phyloP scores from a whole-genome alignment of 2,888 invertebrate species.

The Tipula unca region DNA sequence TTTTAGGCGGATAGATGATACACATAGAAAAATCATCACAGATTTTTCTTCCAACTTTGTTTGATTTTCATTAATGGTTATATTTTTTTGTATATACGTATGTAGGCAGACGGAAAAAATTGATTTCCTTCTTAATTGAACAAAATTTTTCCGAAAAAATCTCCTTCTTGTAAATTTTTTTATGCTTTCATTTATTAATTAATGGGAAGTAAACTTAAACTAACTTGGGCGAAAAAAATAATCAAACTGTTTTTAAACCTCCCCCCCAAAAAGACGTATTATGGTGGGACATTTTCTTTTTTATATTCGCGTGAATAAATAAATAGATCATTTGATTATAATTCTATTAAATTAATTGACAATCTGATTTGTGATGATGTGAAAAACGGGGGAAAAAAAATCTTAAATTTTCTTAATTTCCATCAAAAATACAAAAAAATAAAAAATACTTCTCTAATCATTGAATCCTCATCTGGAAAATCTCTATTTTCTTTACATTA shows the following conservation, averaged over 20 bases:
- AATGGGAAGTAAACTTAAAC: neutral
- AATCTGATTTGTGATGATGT: neutral
- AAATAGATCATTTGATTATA: neutral
- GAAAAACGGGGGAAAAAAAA: neutral
- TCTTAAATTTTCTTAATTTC: neutral
- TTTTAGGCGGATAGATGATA: neutral
- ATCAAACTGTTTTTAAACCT: neutral
- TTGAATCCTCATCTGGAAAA: neutral
- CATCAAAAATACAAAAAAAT: neutral
- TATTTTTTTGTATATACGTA: neutral
- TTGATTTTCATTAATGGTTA: neutral
- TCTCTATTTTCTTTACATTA: neutral
- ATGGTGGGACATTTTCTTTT: neutral
- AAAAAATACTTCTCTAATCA: neutral
- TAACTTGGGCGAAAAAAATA: neutral
- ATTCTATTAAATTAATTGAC: slow-evolving; percentile 2
- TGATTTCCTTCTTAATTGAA: neutral
- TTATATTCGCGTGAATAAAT: neutral
- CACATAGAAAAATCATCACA: neutral
- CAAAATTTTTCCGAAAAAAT: neutral
- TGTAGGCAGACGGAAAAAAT: neutral
- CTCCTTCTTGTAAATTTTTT: neutral
- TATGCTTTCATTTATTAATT: neutral
- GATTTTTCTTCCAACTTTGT: neutral
- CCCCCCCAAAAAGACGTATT: neutral